phyloP scores from a whole-genome alignment of 2,888 invertebrate genomes.

The Lingula anatina region DNA sequence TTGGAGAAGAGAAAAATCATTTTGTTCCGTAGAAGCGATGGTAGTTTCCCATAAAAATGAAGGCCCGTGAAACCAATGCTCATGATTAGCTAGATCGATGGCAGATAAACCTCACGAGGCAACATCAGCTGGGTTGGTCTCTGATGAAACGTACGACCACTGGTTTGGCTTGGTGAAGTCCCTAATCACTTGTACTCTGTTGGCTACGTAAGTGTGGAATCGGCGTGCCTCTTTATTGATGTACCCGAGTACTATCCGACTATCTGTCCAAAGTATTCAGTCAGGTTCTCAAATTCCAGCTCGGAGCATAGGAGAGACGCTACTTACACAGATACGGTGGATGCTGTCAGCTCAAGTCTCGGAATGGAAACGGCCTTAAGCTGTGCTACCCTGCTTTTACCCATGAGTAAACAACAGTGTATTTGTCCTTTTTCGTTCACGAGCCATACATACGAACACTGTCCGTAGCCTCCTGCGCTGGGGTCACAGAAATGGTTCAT shows the following conservation, averaged over 20 bases:
- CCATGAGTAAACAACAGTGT: slow-evolving; percentile 13
- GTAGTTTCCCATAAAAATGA: too few species aligned
- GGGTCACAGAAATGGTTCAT: slow-evolving; percentile 15
- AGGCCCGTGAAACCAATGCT: too few species aligned
- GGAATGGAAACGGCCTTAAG: slow-evolving; percentile 9
- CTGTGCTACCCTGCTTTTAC: slow-evolving; percentile 10
- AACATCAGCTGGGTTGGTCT: slow-evolving; percentile 4
- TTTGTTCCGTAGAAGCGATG: too few species aligned
- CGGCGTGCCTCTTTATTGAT: slow-evolving; percentile 6
- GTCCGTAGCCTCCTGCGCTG: slow-evolving; percentile 12
- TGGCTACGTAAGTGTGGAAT: slow-evolving; percentile 15
- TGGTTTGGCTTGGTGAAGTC: slow-evolving; percentile 5
- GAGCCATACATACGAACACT: slow-evolving; percentile 10
- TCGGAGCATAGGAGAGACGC: slow-evolving; percentile 3
- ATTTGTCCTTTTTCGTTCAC: slow-evolving; percentile 5
- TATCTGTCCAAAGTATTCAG: slow-evolving; percentile 8
- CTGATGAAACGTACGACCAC: slow-evolving; percentile 3
- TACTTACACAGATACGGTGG: slow-evolving; percentile 7
- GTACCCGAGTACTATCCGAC: slow-evolving; percentile 9
- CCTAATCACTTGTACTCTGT: slow-evolving; percentile 7
- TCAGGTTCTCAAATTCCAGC: slow-evolving; percentile 2
- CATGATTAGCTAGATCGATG: too few species aligned
- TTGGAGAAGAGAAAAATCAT: too few species aligned
- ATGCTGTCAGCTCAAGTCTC: slow-evolving; percentile 13
- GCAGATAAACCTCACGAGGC: too few species aligned